Evolutionary conservation across 1,140 invertebrate genomes (phyloP).

Genomic region (Carcinoscorpius rotundicauda): DNA sequence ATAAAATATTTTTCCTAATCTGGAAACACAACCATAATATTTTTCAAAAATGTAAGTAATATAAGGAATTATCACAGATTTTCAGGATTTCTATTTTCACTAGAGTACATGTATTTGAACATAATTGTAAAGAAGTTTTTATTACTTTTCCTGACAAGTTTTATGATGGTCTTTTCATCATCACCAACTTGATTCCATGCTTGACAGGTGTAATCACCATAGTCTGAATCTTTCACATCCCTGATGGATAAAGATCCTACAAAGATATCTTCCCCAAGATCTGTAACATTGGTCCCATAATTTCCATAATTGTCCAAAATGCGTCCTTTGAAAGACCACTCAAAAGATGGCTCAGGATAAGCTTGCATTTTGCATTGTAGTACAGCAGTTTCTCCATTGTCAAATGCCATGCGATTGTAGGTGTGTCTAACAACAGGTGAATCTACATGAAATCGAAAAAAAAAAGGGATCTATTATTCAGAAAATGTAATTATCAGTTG

Average conservation of each 20-base stretch:
- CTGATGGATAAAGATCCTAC: conserved; percentile 61
- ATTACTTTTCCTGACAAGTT: conserved; percentile 35
- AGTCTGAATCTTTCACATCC: conserved; percentile 58
- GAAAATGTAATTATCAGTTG: no score
- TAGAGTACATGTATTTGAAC: no score
- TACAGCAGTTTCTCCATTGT: conserved; percentile 65
- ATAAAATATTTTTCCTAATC: no score
- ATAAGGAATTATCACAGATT: no score
- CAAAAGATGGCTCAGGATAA: conserved; percentile 80
- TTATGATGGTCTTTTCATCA: conserved; percentile 53
- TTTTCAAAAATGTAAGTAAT: no score
- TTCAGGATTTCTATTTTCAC: no score
- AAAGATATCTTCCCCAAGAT: conserved; percentile 71
- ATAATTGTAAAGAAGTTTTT: no score
- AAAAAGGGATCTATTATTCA: no score
- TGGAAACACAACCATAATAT: no score
- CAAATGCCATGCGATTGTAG: conserved; percentile 78
- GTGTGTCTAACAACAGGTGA: conserved; percentile 69
- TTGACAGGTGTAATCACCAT: conserved; percentile 78
- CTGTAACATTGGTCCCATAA: conserved; percentile 71
- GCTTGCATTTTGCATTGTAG: conserved; percentile 79
- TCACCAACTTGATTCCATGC: conserved; percentile 60
- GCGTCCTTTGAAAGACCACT: conserved; percentile 62
- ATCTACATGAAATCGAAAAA: conserved; percentile 38
- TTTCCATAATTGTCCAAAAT: conserved; percentile 57